A percentile compares a stretch with the other conserved stretches of the same genome.
Conservation (phyloP, 2,888 invertebrate genomes). For the Tipula vernalis region DNA sequence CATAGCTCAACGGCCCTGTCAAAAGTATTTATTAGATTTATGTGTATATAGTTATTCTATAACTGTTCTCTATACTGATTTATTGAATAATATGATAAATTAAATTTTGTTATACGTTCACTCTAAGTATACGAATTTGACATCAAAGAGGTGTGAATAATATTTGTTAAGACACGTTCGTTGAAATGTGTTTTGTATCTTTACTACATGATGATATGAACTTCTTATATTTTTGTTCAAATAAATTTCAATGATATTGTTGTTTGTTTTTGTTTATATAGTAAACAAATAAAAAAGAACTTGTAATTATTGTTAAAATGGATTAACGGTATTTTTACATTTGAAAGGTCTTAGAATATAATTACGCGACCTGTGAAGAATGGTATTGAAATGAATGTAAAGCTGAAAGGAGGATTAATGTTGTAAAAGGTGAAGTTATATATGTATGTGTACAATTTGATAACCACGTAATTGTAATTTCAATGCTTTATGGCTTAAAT, state of each 20-base stretch:
- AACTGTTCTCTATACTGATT: neutral
- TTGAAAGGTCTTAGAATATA: neutral
- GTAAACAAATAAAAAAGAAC: neutral
- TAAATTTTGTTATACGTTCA: neutral
- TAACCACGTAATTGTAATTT: too few relatives aligned
- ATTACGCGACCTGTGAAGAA: neutral
- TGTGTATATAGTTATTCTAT: neutral
- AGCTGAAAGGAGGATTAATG: neutral
- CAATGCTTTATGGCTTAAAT: too few relatives aligned
- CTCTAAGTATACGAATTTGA: neutral
- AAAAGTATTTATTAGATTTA: neutral
- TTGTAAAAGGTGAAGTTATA: neutral
- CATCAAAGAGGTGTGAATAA: neutral
- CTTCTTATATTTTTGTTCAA: neutral
- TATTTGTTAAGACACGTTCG: neutral
- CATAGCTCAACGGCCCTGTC: neutral
- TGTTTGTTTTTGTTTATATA: neutral
- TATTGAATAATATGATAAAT: neutral
- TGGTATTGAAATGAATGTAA: neutral
- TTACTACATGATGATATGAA: neutral
- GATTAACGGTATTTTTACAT: neutral
- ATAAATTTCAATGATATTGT: neutral
- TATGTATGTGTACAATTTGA: neutral
- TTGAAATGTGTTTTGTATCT: neutral
- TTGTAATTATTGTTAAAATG: neutral